phyloP scores from a whole-genome alignment of 1,140 invertebrate genomes.

The Andricus grossulariae region DNA sequence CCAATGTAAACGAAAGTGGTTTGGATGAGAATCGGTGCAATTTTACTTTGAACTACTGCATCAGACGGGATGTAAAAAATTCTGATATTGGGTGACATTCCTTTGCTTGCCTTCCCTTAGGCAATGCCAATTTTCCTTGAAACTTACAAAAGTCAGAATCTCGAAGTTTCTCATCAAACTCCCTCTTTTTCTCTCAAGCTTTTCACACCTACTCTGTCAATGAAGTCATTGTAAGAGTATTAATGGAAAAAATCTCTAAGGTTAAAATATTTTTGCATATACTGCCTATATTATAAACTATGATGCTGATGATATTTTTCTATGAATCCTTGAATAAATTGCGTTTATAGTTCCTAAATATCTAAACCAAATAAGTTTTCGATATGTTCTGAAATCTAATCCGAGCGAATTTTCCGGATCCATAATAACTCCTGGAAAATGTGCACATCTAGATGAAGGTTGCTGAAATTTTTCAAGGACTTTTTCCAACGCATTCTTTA shows the following conservation, averaged over 20 bases:
- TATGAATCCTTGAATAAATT: background rate
- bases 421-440: background rate
- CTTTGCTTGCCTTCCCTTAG: background rate
- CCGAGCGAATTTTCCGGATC: background rate
- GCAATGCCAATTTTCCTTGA: background rate
- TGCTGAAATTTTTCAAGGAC: background rate
- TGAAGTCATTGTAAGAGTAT: no score
- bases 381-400: background rate
- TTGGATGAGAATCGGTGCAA: background rate
- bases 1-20: conserved; percentile 7
- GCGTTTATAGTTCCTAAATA: background rate
- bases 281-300: no score
- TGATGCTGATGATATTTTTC: background rate
- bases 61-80: background rate
- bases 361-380: background rate
- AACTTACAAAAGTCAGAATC: background rate
- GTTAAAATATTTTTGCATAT: no score
- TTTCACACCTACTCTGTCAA: no score
- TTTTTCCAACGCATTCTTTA: background rate
- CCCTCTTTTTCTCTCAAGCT: no score
- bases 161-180: no score
- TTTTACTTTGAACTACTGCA: conserved; percentile 10
- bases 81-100: background rate
- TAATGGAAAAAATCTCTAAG: no score
- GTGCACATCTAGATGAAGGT: background rate